Evolutionary conservation across 2,888 invertebrate genomes (phyloP).

Genomic region (Salpingus planirostris): DNA sequence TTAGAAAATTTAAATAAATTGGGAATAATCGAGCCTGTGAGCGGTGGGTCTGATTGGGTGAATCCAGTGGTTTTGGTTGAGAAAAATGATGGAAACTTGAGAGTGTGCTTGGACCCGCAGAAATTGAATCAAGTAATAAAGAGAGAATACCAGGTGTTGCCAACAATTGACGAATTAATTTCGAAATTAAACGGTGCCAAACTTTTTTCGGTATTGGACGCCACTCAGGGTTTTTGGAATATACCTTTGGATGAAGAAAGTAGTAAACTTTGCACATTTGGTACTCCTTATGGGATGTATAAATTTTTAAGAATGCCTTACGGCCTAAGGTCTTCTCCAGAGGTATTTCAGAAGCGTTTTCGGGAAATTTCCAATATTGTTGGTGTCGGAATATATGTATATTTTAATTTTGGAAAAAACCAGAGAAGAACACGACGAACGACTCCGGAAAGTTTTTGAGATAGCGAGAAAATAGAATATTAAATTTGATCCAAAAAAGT

Average conservation of each 20-base stretch:
- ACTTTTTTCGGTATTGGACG: slow-evolving; percentile 12
- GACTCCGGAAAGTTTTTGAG: slow-evolving; percentile 8
- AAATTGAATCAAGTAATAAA: slow-evolving; percentile 15
- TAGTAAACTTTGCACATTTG: slow-evolving; percentile 9
- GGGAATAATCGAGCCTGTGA: slow-evolving; percentile 8
- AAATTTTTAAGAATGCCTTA: slow-evolving; percentile 8
- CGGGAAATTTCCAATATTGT: slow-evolving; percentile 5
- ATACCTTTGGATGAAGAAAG: slow-evolving; percentile 13
- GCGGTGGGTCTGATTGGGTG: slow-evolving; percentile 14
- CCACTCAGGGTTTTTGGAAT: slow-evolving; percentile 13
- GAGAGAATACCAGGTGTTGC: slow-evolving; percentile 7
- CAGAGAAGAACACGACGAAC: slow-evolving; percentile 13
- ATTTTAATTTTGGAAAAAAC: slow-evolving; percentile 12
- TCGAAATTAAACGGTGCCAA: slow-evolving; percentile 11
- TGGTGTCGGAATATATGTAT: slow-evolving; percentile 15
- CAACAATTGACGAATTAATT: slow-evolving; percentile 13
- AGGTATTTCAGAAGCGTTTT: slow-evolving; percentile 9
- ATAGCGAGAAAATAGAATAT: slow-evolving; percentile 10
- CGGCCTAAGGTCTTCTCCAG: slow-evolving; percentile 6
- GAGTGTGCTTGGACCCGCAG: slow-evolving; percentile 17
- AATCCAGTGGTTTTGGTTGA: slow-evolving; percentile 16
- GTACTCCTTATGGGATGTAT: slow-evolving; percentile 13
- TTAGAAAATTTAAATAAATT: slow-evolving; percentile 8
- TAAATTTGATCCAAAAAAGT: slow-evolving; percentile 20
- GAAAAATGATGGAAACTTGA: slow-evolving; percentile 14